These are phyloP conservation scores for Enchytraeus crypticus DNA, from an alignment of 2,888 invertebrate genomes.

Conservation along the genomic window DNA sequence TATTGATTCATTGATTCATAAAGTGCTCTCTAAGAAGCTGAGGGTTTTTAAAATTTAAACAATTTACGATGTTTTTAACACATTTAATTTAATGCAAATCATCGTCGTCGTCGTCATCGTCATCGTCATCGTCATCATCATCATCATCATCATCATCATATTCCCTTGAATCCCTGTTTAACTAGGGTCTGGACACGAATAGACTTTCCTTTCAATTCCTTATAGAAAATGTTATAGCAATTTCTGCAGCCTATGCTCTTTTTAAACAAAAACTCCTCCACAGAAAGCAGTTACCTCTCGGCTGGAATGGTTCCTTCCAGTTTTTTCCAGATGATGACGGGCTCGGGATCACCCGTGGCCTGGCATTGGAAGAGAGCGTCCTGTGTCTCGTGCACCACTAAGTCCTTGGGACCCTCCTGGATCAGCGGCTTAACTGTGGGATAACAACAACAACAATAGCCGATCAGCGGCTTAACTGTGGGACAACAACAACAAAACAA, in stretches of 20 bases:
- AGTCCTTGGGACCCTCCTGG: constrained; percentile 19
- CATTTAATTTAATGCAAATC: not conserved
- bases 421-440: constrained; percentile 57
- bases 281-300: constrained; percentile 35
- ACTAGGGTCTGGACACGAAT: not conserved
- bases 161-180: not conserved
- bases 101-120: not conserved
- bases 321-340: constrained; percentile 28
- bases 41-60: no score
- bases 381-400: constrained; percentile 18
- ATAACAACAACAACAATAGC: not conserved
- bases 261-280: not conserved
- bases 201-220: no score
- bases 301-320: constrained; percentile 24
- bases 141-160: no score
- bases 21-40: no score
- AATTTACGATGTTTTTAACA: no score
- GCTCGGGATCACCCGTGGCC: constrained; percentile 25
- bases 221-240: no score
- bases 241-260: not conserved
- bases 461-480: no score
- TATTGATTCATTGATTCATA: no score
- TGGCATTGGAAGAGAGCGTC: constrained; percentile 25
- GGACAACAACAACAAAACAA: no score
- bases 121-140: not conserved